A percentile compares a stretch with the other conserved stretches of the same genome.
phyloP scores from a whole-genome alignment of 2,888 invertebrate genomes.

The Chirona hameri region DNA sequence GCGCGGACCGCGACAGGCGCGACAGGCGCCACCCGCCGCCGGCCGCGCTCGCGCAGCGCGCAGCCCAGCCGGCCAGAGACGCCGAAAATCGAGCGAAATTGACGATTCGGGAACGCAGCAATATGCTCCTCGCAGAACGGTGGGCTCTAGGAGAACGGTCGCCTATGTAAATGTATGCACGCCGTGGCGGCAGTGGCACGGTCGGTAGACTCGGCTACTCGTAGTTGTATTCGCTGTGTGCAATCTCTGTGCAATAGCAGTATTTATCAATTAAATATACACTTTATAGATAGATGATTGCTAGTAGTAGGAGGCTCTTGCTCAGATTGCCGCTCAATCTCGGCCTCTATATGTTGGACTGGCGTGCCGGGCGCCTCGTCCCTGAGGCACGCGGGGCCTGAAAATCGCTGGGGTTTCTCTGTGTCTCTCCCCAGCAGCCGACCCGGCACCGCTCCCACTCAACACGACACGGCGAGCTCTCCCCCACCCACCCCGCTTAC shows the following conservation, averaged over 20 bases:
- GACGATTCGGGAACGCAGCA: not conserved
- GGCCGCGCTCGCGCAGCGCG: not conserved
- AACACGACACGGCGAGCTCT: not conserved
- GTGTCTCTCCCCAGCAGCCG: not conserved
- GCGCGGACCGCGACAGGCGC: not conserved
- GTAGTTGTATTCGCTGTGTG: conserved; percentile 11
- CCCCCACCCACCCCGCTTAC: not conserved
- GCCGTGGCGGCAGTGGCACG: not conserved
- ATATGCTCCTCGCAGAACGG: not conserved
- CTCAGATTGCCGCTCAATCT: conserved; percentile 26
- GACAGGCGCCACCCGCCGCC: not conserved
- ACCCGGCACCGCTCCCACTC: not conserved
- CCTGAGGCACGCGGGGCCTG: not conserved
- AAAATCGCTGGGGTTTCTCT: not conserved
- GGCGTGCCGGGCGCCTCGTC: not conserved
- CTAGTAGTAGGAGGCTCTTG: not conserved
- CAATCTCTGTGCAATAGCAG: conserved; percentile 25
- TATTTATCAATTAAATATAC: conserved; percentile 25
- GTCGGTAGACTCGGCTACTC: not conserved
- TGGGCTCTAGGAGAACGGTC: not conserved
- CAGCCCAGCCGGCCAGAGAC: not conserved
- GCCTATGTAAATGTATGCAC: not conserved
- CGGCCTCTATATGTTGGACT: not conserved
- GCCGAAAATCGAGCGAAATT: not conserved
- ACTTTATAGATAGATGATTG: not conserved